These are phyloP conservation scores for Mechanitis messenoides DNA, from an alignment of 2,888 invertebrate species.

Conservation along the genomic window DNA sequence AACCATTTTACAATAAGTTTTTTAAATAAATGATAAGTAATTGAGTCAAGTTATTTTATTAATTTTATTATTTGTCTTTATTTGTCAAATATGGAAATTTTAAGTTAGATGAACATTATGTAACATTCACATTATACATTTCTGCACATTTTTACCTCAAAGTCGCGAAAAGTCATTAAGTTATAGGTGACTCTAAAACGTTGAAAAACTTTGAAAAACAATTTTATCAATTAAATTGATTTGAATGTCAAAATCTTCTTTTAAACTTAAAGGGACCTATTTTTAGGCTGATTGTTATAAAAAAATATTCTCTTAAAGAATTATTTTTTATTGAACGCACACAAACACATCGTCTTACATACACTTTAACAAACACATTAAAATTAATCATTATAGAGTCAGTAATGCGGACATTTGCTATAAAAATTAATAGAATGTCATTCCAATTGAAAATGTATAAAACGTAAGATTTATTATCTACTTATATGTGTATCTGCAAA, in stretches of 20 bases:
- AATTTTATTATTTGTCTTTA: neutral
- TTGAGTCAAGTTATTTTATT: too few species aligned
- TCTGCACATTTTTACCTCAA: too few species aligned
- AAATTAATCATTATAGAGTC: constrained; percentile 23
- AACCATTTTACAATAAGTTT: too few species aligned
- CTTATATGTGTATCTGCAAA: neutral
- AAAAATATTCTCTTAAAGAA: too few species aligned
- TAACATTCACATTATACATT: too few species aligned
- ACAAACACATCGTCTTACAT: constrained; percentile 3
- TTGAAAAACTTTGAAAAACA: too few species aligned
- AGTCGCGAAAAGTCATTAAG: too few species aligned
- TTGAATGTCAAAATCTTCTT: neutral
- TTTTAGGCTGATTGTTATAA: neutral
- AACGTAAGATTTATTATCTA: constrained; percentile 16
- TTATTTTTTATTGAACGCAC: too few species aligned
- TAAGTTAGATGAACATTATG: too few species aligned
- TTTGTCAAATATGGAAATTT: neutral
- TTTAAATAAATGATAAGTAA: too few species aligned
- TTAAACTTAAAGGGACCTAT: constrained; percentile 13
- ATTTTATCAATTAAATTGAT: too few species aligned
- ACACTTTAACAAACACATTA: constrained; percentile 18
- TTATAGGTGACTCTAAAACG: too few species aligned
- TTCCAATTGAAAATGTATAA: constrained; percentile 24
- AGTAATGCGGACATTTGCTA: constrained; percentile 26
- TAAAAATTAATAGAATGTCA: constrained; percentile 19